Conservation (phyloP, 1,140 invertebrate species). For the Dysdera silvatica region DNA sequence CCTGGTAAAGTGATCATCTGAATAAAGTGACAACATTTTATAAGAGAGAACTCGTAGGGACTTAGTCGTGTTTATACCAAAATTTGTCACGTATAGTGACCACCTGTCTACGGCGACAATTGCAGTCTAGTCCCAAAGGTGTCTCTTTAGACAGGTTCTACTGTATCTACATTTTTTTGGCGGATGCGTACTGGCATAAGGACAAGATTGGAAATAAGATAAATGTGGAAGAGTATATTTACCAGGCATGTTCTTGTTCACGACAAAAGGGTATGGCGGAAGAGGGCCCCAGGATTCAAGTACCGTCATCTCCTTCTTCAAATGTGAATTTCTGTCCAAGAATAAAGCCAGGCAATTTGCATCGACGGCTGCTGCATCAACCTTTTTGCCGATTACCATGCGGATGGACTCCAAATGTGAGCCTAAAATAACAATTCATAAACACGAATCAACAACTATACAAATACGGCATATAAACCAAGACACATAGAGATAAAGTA, state of each 20-base stretch:
- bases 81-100: no score
- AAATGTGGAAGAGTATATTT: conserved; percentile 24
- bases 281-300: conserved; percentile 54
- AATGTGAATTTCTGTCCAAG: conserved; percentile 51
- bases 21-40: no score
- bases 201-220: not conserved
- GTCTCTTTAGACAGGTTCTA: no score
- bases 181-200: no score
- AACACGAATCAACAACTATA: conserved; percentile 33
- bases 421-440: conserved; percentile 48
- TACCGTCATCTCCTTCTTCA: conserved; percentile 48
- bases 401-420: conserved; percentile 54
- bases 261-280: conserved; percentile 54
- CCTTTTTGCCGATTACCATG: conserved; percentile 54
- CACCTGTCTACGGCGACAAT: no score
- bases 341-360: conserved; percentile 51
- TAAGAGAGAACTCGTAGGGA: no score
- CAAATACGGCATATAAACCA: no score
- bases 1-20: no score
- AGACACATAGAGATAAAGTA: no score
- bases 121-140: no score
- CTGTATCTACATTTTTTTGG: no score
- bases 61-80: no score
- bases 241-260: conserved; percentile 52
- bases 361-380: conserved; percentile 55